Percentiles rank a stretch among this genome's conserved stretches.
Evolutionary conservation across 2,888 invertebrate species (phyloP).

Genomic region (Morinoia aosen): DNA sequence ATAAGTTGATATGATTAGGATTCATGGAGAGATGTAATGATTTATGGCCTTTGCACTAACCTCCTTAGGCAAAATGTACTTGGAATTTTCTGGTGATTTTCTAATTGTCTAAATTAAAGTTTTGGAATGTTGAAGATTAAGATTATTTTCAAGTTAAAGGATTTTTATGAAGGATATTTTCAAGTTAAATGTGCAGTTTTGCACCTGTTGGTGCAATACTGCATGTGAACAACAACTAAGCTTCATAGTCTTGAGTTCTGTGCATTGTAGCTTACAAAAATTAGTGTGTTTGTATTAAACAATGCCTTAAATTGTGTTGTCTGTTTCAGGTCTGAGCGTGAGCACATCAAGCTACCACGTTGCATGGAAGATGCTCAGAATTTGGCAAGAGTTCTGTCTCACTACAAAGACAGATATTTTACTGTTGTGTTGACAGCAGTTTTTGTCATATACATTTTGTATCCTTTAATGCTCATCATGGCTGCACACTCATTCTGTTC

Average conservation of each 20-base stretch:
- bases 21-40: too few species aligned
- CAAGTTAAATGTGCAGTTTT: too few species aligned
- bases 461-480: slow-evolving; percentile 79
- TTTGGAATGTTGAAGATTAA: too few species aligned
- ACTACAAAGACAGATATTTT: slow-evolving; percentile 94
- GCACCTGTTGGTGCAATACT: neutral
- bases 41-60: too few species aligned
- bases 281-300: neutral
- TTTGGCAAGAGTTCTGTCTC: slow-evolving; percentile 88
- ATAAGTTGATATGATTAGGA: too few species aligned
- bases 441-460: slow-evolving; percentile 95
- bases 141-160: too few species aligned
- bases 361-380: slow-evolving; percentile 96
- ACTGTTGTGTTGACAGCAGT: slow-evolving; percentile 91
- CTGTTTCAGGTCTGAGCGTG: slow-evolving; percentile 83
- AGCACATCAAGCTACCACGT: slow-evolving; percentile 89
- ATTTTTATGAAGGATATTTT: too few species aligned
- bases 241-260: neutral
- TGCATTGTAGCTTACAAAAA: neutral
- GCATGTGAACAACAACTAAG: neutral
- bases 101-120: too few species aligned
- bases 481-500: neutral
- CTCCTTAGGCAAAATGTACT: too few species aligned
- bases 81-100: too few species aligned
- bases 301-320: slow-evolving; percentile 59